Evolutionary conservation across 1,140 invertebrate species (phyloP), one percentile per base, ranked within the genome.

Genomic region (Riptortus pedestris): DNA sequence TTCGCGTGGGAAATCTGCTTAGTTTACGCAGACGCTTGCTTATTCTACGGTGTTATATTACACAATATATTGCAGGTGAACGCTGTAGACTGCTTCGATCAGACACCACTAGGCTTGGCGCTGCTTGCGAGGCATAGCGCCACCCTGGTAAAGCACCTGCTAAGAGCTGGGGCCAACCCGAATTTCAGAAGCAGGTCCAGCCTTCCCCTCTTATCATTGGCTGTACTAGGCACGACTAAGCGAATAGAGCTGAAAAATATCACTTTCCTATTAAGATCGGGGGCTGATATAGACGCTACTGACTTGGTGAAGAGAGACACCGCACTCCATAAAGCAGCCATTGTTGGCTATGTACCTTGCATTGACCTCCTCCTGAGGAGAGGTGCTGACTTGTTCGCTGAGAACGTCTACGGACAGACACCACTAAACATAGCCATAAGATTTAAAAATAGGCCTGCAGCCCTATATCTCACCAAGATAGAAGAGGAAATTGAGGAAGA

Each of bases 291-390:
- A 3, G 38, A 24, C 14, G 63, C 43, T 3, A 24, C 26, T 12
- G 63, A 64, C 22, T 31, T 58, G 26, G 48, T 64, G 2, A 64
- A 64, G 55, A 43, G 22, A 29, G 63, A 64, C 12, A 64, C 63
- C 18, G 38, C 63, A 2, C 63, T 64, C 2, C 63, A 64, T 22
- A 64, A 58, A 58, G 63, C 63, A 0, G 63, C 55, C 2, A 12
- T 22, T 11, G 33, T 33, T 29, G 63, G 63, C 0, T 26, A 59
- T 52, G 29, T 55, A 20, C 26, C 16, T 2, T 14, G 27, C n/a
- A 38, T 64, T 2, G 31, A 43, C 18, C 47, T 57, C 3, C 28
- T 64, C 2, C 3, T 58, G 1, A 22, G 18, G 14, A 20, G 22
- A 16, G 63, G 63, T 2, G 63, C 63, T 9, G n/a, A 64, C 27